phyloP scores from a whole-genome alignment of 2,113 vertebrate species.

The Excalfactoria chinensis region DNA sequence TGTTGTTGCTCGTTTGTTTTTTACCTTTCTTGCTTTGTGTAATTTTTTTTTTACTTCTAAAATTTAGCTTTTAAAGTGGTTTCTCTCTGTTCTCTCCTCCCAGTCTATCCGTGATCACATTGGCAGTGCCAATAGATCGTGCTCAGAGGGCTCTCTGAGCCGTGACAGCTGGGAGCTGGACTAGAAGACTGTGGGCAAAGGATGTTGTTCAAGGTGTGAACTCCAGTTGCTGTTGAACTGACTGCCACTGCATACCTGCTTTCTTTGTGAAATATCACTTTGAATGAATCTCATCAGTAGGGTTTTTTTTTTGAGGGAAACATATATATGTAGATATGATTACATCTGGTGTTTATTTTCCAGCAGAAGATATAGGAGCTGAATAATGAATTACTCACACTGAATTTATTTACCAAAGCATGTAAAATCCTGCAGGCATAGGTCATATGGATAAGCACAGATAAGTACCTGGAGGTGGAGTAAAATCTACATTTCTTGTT shows the following conservation, averaged over 20 bases:
- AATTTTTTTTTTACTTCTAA: neutral
- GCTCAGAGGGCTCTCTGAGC: rapidly evolving
- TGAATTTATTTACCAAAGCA: neutral
- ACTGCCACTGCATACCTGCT: rapidly evolving
- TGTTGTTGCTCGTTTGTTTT: neutral
- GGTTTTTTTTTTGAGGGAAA: neutral
- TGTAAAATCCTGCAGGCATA: neutral
- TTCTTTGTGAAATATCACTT: neutral
- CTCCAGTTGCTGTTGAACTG: neutral
- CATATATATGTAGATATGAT: neutral
- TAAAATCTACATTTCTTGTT: neutral
- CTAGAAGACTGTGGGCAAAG: neutral
- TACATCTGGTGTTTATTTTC: neutral
- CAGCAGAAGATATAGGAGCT: neutral
- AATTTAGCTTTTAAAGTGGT: neutral
- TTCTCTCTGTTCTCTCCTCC: neutral
- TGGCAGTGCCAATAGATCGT: neutral
- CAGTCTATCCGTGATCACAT: neutral
- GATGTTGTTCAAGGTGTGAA: neutral
- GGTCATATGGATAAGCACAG: neutral
- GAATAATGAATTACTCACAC: neutral
- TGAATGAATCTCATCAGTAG: neutral
- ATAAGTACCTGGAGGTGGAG: neutral
- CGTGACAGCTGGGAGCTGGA: neutral
- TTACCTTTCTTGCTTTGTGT: neutral